Conservation (phyloP, 1,140 invertebrate species). For the Aphelenchoides avenae region DNA sequence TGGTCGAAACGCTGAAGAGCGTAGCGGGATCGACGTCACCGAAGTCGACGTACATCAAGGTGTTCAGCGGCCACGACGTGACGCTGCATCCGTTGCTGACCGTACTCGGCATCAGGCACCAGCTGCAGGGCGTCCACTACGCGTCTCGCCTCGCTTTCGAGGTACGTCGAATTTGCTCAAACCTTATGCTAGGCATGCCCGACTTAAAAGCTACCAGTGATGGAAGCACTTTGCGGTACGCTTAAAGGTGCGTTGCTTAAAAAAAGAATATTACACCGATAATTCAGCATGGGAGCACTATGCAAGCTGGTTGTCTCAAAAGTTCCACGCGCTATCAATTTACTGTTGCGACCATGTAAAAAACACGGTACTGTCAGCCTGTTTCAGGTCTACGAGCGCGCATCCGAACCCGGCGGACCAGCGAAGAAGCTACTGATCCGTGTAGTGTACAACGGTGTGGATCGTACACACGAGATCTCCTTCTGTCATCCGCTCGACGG, state of each 20-base stretch:
- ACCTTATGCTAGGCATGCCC: background rate
- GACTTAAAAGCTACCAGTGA: too few species aligned
- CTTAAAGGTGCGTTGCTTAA: too few species aligned
- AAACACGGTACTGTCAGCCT: too few species aligned
- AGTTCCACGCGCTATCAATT: too few species aligned
- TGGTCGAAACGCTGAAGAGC: slow-evolving; percentile 2
- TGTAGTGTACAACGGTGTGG: slow-evolving; percentile 1
- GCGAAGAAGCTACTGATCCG: too few species aligned
- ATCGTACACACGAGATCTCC: background rate
- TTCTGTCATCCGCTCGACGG: background rate
- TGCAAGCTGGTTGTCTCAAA: background rate
- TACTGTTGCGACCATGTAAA: too few species aligned
- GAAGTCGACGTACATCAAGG: slow-evolving; percentile 8
- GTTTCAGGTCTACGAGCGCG: too few species aligned
- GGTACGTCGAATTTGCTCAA: slow-evolving; percentile 3
- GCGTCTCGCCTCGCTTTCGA: slow-evolving; percentile 31
- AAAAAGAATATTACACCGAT: too few species aligned
- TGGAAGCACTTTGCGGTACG: too few species aligned
- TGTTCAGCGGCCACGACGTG: slow-evolving; percentile 34
- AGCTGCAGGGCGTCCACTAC: slow-evolving; percentile 21
- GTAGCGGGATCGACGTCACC: background rate
- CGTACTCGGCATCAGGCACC: slow-evolving; percentile 16
- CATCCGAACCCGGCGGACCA: too few species aligned
- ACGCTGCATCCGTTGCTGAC: slow-evolving; percentile 25
- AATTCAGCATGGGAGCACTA: background rate